These are phyloP conservation scores for Phaedon cochleariae DNA, from an alignment of 2,888 invertebrate species.

Conservation along the genomic window DNA sequence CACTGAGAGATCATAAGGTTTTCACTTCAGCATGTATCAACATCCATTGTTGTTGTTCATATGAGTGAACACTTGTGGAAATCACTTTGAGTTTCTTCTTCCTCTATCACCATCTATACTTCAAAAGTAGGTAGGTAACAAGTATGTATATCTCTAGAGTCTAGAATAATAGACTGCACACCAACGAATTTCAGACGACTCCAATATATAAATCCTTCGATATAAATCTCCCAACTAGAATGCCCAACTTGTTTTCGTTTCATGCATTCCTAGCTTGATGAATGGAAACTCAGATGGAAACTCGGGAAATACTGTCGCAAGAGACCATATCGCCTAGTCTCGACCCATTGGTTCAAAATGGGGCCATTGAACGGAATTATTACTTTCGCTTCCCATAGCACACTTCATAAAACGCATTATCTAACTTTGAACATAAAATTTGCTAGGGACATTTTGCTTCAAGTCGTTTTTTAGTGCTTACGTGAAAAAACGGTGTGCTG, in stretches of 20 bases:
- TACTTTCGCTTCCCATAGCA: constrained; percentile 19
- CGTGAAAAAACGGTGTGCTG: constrained; percentile 14
- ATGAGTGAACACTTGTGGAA: no score
- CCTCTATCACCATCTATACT: no score
- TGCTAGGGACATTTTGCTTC: constrained; percentile 19
- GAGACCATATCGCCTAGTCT: constrained; percentile 28
- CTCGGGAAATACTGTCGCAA: constrained; percentile 18
- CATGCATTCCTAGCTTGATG: constrained; percentile 28
- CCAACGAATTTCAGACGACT: no score
- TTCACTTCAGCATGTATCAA: no score
- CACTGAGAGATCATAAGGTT: no score
- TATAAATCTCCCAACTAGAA: no score
- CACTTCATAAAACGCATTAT: constrained; percentile 40
- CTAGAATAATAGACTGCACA: background rate
- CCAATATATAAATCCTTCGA: background rate
- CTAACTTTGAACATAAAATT: constrained; percentile 31
- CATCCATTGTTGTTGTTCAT: no score
- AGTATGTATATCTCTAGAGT: no score
- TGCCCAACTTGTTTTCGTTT: constrained; percentile 20
- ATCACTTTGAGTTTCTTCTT: no score
- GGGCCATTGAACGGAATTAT: constrained; percentile 24
- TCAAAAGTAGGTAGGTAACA: no score
- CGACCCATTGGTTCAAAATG: constrained; percentile 37
- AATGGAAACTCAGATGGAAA: constrained; percentile 29
- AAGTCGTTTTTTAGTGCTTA: constrained; percentile 22